These are phyloP conservation scores for Trachythela sp. DNA, from an alignment of 64 coral and sea anemone species.

Conservation along the genomic window DNA sequence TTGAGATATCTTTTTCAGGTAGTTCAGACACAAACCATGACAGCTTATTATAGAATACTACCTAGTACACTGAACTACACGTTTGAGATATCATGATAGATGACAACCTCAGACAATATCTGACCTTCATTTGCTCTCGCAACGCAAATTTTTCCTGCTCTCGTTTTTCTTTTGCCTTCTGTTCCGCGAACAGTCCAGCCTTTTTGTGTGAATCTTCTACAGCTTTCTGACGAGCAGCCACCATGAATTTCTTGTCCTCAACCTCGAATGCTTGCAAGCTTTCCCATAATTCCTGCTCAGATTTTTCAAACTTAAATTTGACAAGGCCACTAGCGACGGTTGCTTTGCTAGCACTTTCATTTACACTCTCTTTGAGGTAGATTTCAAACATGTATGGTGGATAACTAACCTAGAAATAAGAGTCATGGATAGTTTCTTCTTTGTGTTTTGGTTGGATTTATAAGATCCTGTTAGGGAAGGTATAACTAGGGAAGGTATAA, in stretches of 20 bases:
- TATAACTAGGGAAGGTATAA: too few species aligned
- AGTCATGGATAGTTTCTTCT: too few species aligned
- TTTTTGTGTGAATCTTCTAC: conserved; percentile 65
- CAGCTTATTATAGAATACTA: too few species aligned
- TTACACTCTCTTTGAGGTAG: conserved; percentile 63
- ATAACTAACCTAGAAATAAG: conserved; percentile 65
- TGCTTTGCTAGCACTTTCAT: conserved; percentile 75
- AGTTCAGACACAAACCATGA: neutral
- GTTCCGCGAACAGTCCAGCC: conserved; percentile 50
- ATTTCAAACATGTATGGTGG: conserved; percentile 96
- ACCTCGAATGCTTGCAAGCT: conserved; percentile 49
- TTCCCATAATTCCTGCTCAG: conserved; percentile 59
- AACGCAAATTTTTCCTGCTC: conserved; percentile 75
- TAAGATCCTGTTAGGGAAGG: too few species aligned
- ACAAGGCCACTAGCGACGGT: conserved; percentile 75
- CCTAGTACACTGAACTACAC: neutral
- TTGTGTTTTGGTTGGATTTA: too few species aligned
- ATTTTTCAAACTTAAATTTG: conserved; percentile 70
- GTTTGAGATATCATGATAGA: neutral
- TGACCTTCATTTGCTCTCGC: conserved; percentile 86
- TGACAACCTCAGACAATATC: neutral
- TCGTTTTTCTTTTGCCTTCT: conserved; percentile 70
- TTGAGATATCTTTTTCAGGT: too few species aligned
- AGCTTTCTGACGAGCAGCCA: conserved; percentile 67
- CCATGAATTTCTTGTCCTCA: conserved; percentile 85